A percentile compares a stretch with the other conserved stretches of the same genome.
Evolutionary conservation across 1,140 invertebrate genomes (phyloP).

Genomic region (Drosophila pallidifrons): DNA sequence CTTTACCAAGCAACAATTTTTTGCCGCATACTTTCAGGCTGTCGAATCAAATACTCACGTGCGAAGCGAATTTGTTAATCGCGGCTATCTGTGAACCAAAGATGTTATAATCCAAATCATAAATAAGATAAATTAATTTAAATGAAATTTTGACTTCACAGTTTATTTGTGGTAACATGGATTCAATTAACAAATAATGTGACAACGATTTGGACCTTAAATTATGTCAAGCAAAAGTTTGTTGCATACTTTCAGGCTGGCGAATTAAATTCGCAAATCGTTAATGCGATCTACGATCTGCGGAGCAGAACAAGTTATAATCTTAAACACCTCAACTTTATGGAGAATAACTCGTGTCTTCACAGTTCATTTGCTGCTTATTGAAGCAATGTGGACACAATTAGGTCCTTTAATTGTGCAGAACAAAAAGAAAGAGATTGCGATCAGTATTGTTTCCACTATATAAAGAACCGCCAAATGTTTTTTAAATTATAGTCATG

Average conservation of each 20-base stretch:
- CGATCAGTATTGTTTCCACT: neutral
- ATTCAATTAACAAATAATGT: too few species aligned
- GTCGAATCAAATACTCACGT: neutral
- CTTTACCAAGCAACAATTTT: neutral
- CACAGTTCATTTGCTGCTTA: constrained; percentile 51
- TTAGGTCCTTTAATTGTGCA: constrained; percentile 52
- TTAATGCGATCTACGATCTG: too few species aligned
- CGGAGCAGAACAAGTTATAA: too few species aligned
- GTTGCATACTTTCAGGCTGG: constrained; percentile 44
- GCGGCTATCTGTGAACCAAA: too few species aligned
- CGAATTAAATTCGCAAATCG: neutral
- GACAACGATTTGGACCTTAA: too few species aligned
- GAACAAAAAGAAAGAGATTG: neutral
- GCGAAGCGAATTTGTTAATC: too few species aligned
- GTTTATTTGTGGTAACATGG: too few species aligned
- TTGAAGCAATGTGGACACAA: constrained; percentile 24
- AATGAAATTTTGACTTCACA: too few species aligned
- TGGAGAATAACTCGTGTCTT: neutral
- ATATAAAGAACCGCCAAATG: constrained; percentile 26
- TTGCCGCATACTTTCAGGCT: constrained; percentile 44
- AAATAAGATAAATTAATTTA: too few species aligned
- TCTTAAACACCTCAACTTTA: too few species aligned
- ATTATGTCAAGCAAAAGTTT: neutral
- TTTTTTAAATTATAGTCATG: constrained; percentile 17
- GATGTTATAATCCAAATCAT: too few species aligned